Evolutionary conservation across 2,113 vertebrate genomes (phyloP), one percentile per base, ranked within the genome.

Genomic region (Cyrtonyx montezumae): DNA sequence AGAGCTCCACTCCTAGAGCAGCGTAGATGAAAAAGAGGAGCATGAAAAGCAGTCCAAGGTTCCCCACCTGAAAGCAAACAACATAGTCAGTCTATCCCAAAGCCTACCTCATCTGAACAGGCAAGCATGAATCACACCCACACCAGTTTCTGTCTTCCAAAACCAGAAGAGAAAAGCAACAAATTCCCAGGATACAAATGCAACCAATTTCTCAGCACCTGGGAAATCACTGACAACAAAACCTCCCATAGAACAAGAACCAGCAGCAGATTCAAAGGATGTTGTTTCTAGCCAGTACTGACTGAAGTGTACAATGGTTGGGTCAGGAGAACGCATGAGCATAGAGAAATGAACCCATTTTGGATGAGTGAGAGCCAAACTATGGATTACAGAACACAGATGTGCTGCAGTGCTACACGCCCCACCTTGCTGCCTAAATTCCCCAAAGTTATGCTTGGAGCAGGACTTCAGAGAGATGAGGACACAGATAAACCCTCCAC

Each of bases 21-120:
- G 99, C 99, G 2, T 99, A 99, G 98, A 99, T 99, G 97, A 99
- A 99, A 98, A 99, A 99, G 36, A 99, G 99, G 87, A 99, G 98
- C 99, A 99, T 99, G 97, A 99, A 99, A 95, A 99, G 99, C 78
- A 99, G 98, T 91, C 99, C 99, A 65, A 99, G 98, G 97, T 99
- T 99, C 96, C 99, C 99, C 97, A 99, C 99, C 99, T 99, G 97
- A 20, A 97, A 96, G 66, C 40, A 96, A 84, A 97, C 0, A 0
- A 17, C 32, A 86, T 4, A 5, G 62, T 96, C 66, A 96, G 79
- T 37, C 65, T 62, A 74, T 14, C 30, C n/a, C 63, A 91, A 84
- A 91, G 56, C 15, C 30, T 36, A 6, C 42, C 88, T 76, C 45
- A 91, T 34, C 48, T 51, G 14, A 65, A 83, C 20, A 80, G 65